Evolutionary conservation across 2,797 vertebrate species (phyloP), one percentile per base, ranked within the genome.

Genomic region (Toxotes lorentzi): DNA sequence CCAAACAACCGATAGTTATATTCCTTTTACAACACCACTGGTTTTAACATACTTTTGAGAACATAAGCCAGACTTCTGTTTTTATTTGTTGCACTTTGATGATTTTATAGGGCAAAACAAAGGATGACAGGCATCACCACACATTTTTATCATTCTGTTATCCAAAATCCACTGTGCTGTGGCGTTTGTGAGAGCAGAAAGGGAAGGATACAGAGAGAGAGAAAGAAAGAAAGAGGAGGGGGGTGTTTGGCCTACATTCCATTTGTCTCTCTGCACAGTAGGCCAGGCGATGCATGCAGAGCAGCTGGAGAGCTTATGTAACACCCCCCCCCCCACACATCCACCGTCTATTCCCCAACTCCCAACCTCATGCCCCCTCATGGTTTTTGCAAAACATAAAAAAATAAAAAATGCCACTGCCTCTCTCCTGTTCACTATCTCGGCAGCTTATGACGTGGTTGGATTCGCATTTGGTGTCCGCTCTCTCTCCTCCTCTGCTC

Each of bases 261-360:
- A 86, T 74, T 81, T 30, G 86, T 72, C 81, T 87, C 86, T 87
- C 76, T 86, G 89, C 90, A 87, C 92, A 91, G 92, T 91, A 88
- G 92, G 87, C 91, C 88, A 79, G 84, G 83, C 87, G 2, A 81
- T 90, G 87, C 89, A 89, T 90, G 88, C 90, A 84, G 86, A 89
- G 88, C 64, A 86, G 89, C 88, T 88, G 88, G 80, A 92, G 79
- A 79, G 79, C 89, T 94, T 95, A 94, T 92, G 91, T 93, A 93
- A 95, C 90, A 65, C 16, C 16, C 86, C 53, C 24, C 47, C 17
- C 51, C 24, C 70, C n/a, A n/a, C n/a, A 38, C 38, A 8, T 8
- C 34, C 56, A 47, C 68, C 27, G 3, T 30, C 27, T 30, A 30
- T n/a, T n/a, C 43, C 47, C 61, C 60, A 38, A 21, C 9, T 56